Evolutionary conservation across 2,888 invertebrate genomes (phyloP).

Genomic region (Philhelius pedissequus): DNA sequence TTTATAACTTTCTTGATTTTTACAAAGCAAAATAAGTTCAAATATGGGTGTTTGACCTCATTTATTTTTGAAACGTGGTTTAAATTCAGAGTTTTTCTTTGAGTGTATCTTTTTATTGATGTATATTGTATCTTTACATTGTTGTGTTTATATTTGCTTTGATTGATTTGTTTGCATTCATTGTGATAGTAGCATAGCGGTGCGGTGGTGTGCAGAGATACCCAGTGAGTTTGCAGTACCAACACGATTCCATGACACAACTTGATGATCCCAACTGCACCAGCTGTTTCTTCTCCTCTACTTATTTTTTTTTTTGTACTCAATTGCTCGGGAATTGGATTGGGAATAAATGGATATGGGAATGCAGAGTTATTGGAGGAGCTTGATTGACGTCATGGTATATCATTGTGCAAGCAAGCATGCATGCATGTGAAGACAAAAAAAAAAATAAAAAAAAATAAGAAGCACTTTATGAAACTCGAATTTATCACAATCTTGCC

Average conservation of each 20-base stretch:
- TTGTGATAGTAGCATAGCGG: conserved; percentile 21
- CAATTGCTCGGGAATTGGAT: conserved; percentile 39
- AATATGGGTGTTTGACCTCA: too few species aligned
- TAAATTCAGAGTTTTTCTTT: background rate
- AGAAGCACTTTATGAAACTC: conserved; percentile 19
- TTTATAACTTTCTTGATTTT: too few species aligned
- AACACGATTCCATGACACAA: conserved; percentile 17
- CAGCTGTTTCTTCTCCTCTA: conserved; percentile 4
- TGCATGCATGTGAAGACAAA: background rate
- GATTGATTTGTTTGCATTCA: conserved; percentile 68
- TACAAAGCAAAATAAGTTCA: too few species aligned
- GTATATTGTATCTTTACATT: conserved; percentile 16
- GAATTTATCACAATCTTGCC: conserved; percentile 46
- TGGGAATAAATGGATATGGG: conserved; percentile 24
- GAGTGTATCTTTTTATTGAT: background rate
- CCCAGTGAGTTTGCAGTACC: background rate
- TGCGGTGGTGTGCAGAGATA: background rate
- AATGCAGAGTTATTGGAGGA: conserved; percentile 17
- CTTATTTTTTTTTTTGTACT: background rate
- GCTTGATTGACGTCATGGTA: conserved; percentile 51
- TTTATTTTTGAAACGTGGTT: too few species aligned
- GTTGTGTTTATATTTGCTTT: conserved; percentile 61
- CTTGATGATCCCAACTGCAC: conserved; percentile 53
- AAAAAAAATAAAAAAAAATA: background rate
- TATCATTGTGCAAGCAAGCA: conserved; percentile 7